These are phyloP conservation scores for Irena cyanogastra DNA, from an alignment of 2,113 vertebrate genomes.

Conservation along the genomic window DNA sequence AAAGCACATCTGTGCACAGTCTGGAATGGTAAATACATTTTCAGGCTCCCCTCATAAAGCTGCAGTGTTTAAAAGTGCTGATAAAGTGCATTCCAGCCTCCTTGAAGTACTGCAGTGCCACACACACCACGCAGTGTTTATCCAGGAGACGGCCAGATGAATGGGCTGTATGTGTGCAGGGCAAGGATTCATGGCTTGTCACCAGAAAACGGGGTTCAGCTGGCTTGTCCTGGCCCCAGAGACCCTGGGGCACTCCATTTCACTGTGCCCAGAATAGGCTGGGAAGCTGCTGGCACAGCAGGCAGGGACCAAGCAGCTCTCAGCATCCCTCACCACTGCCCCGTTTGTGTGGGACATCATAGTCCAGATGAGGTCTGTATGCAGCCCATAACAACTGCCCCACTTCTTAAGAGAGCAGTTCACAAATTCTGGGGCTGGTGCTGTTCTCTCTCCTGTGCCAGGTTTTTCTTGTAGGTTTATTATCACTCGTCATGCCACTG, in stretches of 20 bases:
- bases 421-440: neutral
- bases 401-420: neutral
- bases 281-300: neutral
- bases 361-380: neutral
- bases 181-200: neutral
- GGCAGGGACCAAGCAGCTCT: rapidly evolving
- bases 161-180: neutral
- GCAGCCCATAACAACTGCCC: neutral
- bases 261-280: neutral
- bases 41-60: conserved; percentile 72
- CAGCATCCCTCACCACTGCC: neutral
- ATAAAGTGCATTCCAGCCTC: conserved; percentile 70
- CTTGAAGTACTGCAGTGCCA: conserved; percentile 16
- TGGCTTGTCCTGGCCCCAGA: neutral
- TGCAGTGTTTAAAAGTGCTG: conserved; percentile 72
- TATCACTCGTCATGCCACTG: neutral
- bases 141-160: neutral
- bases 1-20: conserved; percentile 72
- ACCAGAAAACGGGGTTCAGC: neutral
- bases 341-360: rapidly evolving
- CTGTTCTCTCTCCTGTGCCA: neutral
- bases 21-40: conserved; percentile 68
- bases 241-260: rapidly evolving
- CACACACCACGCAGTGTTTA: conserved; percentile 26
- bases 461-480: neutral